Base-by-base conservation (phyloP, 2,888 invertebrate species). In the Eupithecia subumbrata region DNA sequence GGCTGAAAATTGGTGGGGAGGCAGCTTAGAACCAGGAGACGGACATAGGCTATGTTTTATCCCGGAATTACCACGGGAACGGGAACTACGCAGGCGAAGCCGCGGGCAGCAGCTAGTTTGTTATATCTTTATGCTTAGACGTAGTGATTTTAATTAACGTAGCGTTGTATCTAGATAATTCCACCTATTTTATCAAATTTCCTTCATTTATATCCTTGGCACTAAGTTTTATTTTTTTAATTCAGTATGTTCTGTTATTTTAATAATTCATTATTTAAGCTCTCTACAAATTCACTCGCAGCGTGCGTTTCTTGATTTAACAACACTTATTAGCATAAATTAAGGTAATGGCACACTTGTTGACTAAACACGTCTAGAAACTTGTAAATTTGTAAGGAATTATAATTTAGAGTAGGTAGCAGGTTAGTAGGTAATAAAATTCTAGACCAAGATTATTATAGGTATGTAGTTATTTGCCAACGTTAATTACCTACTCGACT, bases 301-400 rank as follows among this genome's bases (percentile, higher is more conserved):
- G 72, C 69, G 37, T 60, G 72, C 45, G 73, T 68, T 76, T 71
- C 63, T 69, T 52, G 40, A 73, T 76, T 73, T 37, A 40, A 68
- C 67, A 43, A 37, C 14, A 25, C 12, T 43, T 16, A 48, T 63
- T 71, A 25, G 40, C 56, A 70, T 70, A 70, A 22, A 2, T 68
- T 43, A 68, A 43, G 67, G 22, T 22, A 40, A 22, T 43, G 67
- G 43, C 43, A 68, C 67, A 68, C 67, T 43, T 56, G 56, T 56
- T 9, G n/a, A 52, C 3, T 22, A 12, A 12, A 56, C 12, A 56
- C 4, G 56, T 11, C 22, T 56, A 22, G 22, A 56, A 22, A 56
- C 56, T 22, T 56, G 9, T 9, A 11, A 5, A 56, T 22, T 22
- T 56, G 14, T 30, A 14, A 30, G 0, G 9, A 16, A 60, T 25